Conservation (phyloP, 2,888 invertebrate species). For the Hipparchia sbordonii region DNA sequence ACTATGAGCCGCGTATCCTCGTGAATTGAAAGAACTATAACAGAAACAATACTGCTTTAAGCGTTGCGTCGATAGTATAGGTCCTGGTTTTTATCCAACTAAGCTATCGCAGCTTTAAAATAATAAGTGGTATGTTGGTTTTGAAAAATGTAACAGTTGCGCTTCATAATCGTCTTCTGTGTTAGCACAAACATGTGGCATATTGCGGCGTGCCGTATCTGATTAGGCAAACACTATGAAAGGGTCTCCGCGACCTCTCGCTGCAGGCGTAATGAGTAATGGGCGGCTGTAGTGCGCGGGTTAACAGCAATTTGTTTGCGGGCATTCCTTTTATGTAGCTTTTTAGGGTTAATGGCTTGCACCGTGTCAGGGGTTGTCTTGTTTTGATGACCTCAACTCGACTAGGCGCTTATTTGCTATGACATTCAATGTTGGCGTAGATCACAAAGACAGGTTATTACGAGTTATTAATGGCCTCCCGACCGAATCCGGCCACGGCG, state of each 20-base stretch:
- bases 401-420: background rate
- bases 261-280: constrained; percentile 44
- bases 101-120: too few relatives aligned
- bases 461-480: too few relatives aligned
- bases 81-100: too few relatives aligned
- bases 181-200: constrained; percentile 65
- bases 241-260: constrained; percentile 45
- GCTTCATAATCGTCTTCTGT: constrained; percentile 22
- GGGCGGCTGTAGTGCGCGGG: constrained; percentile 53
- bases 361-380: constrained; percentile 8
- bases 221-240: constrained; percentile 72
- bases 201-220: constrained; percentile 69
- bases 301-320: constrained; percentile 68
- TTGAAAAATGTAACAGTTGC: constrained; percentile 20
- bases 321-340: constrained; percentile 50
- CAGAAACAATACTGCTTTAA: too few relatives aligned
- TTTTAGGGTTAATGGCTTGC: constrained; percentile 30
- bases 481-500: too few relatives aligned
- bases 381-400: background rate
- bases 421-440: background rate
- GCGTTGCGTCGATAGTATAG: too few relatives aligned
- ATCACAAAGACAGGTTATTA: too few relatives aligned
- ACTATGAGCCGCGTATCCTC: too few relatives aligned
- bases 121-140: too few relatives aligned
- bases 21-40: too few relatives aligned